phyloP scores from a whole-genome alignment of 2,113 vertebrate species.

The Poeciliopsis occidentalis region DNA sequence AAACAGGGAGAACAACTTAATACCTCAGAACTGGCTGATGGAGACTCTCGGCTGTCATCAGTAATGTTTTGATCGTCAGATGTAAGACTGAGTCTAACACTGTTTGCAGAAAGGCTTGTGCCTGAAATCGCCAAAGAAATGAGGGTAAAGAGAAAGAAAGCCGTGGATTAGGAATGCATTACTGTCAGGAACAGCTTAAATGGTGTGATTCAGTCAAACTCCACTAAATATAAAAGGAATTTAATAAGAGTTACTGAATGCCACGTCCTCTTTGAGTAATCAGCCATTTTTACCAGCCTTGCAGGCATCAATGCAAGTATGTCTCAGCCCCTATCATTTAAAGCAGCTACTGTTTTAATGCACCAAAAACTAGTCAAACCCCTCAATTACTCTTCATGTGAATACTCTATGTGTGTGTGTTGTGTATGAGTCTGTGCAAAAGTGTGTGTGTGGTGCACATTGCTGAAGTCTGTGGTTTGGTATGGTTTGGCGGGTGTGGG shows the following conservation, averaged over 20 bases:
- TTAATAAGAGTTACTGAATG: slow-evolving; percentile 67
- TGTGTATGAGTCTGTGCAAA: slow-evolving; percentile 35
- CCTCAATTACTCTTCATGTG: slow-evolving; percentile 78
- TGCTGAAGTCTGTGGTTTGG: slow-evolving; percentile 75
- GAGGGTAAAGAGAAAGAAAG: slow-evolving; percentile 41
- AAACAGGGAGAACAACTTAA: slow-evolving; percentile 55
- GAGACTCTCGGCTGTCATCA: slow-evolving; percentile 51
- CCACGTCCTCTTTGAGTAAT: slow-evolving; percentile 76
- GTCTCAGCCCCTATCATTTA: slow-evolving; percentile 75
- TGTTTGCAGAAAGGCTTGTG: slow-evolving; percentile 61
- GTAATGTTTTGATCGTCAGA: slow-evolving; percentile 52
- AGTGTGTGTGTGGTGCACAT: slow-evolving; percentile 61
- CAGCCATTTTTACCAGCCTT: slow-evolving; percentile 75
- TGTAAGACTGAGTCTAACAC: slow-evolving; percentile 47
- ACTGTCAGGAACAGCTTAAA: slow-evolving; percentile 63
- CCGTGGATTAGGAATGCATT: slow-evolving; percentile 58
- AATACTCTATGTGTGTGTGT: slow-evolving; percentile 55
- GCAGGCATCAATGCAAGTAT: slow-evolving; percentile 74
- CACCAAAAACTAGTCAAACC: slow-evolving; percentile 77
- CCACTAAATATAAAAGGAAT: slow-evolving; percentile 57
- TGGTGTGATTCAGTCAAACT: slow-evolving; percentile 58
- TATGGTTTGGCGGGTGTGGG: slow-evolving; percentile 78
- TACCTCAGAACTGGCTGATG: slow-evolving; percentile 42
- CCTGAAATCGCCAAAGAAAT: slow-evolving; percentile 51
- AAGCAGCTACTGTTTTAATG: slow-evolving; percentile 78